A percentile compares a stretch with the other conserved stretches of the same genome.
phyloP scores from a whole-genome alignment of 92 coral and sea anemone genomes.

The Phymanthus crucifer region DNA sequence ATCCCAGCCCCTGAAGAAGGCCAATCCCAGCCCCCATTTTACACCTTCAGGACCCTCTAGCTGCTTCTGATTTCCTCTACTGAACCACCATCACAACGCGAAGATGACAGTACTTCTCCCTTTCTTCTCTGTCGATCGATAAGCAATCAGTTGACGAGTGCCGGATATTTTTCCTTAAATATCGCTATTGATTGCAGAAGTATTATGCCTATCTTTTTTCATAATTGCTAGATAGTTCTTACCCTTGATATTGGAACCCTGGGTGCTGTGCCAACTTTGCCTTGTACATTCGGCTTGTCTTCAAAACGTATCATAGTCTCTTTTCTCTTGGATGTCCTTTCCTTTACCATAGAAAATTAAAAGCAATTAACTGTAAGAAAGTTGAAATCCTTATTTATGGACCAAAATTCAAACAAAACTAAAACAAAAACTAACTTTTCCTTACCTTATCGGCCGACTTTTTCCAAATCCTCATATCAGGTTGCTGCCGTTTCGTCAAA shows the following conservation, averaged over 20 bases:
- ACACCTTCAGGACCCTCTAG: too few relatives aligned
- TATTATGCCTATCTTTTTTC: too few relatives aligned
- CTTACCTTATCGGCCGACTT: neutral
- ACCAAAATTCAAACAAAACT: neutral
- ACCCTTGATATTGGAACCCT: neutral
- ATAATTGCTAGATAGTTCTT: too few relatives aligned
- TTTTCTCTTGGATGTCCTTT: slow-evolving; percentile 22
- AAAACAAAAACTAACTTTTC: neutral
- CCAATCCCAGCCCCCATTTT: too few relatives aligned
- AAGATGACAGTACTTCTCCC: slow-evolving; percentile 14
- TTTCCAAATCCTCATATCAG: neutral
- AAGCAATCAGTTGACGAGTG: too few relatives aligned
- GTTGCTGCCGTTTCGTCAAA: neutral
- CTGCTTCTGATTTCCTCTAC: slow-evolving; percentile 56
- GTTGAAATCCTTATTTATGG: too few relatives aligned
- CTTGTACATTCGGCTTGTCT: neutral
- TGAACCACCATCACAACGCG: slow-evolving; percentile 48
- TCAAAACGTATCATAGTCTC: slow-evolving; percentile 3
- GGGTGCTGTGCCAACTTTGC: neutral
- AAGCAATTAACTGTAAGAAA: neutral
- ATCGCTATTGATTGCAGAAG: too few relatives aligned
- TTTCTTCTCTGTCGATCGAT: neutral
- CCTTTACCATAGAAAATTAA: neutral
- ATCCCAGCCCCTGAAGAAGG: too few relatives aligned
- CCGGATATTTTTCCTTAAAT: too few relatives aligned